Conservation (phyloP, 2,888 invertebrate genomes). For the Serrognathus titanus region DNA sequence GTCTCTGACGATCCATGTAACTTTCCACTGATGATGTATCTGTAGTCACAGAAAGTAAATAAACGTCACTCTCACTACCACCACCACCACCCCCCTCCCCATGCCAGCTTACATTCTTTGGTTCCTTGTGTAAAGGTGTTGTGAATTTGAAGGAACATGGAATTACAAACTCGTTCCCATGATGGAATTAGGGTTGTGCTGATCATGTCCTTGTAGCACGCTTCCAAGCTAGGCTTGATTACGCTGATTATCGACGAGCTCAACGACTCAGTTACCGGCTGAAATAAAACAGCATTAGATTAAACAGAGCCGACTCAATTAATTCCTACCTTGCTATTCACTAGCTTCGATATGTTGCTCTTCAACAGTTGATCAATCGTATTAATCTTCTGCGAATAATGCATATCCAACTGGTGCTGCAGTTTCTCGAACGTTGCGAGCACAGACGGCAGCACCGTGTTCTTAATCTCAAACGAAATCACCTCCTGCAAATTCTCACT, state of each 20-base stretch:
- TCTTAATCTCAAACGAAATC: conserved; percentile 57
- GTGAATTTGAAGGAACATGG: conserved; percentile 87
- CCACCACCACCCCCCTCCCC: no score
- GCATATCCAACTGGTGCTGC: conserved; percentile 69
- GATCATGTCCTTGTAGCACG: conserved; percentile 75
- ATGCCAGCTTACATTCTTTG: conserved; percentile 78
- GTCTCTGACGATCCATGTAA: conserved; percentile 47
- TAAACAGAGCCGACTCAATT: no score
- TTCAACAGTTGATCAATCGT: conserved; percentile 71
- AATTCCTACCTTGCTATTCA: conserved; percentile 68
- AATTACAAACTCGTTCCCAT: conserved; percentile 81
- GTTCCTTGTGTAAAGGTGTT: conserved; percentile 85
- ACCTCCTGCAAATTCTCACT: conserved; percentile 56
- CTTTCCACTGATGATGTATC: conserved; percentile 48
- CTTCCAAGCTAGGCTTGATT: conserved; percentile 70
- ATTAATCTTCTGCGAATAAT: conserved; percentile 68
- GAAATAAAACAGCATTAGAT: conserved; percentile 27
- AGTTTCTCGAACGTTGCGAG: conserved; percentile 69
- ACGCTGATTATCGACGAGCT: conserved; percentile 65
- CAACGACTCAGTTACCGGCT: conserved; percentile 74
- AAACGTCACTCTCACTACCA: neutral
- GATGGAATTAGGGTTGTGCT: conserved; percentile 74
- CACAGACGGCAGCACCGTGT: conserved; percentile 55
- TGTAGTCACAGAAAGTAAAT: conserved; percentile 18
- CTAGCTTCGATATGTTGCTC: conserved; percentile 76